These are phyloP conservation scores for Hippocampus zosterae DNA, from an alignment of 2,113 vertebrate species.

Conservation along the genomic window DNA sequence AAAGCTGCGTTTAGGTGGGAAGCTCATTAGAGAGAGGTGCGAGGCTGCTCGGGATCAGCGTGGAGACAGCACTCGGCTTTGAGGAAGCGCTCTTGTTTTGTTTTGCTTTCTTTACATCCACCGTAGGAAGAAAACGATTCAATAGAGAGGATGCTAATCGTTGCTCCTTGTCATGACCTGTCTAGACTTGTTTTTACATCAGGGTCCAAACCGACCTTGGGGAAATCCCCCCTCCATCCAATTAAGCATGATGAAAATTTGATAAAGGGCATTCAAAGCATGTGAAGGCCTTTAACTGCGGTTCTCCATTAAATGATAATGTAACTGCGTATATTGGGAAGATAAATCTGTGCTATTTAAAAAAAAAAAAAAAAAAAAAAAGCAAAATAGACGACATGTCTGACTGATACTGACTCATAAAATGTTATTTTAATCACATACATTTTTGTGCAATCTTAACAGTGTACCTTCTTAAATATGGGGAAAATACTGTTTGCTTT, in stretches of 20 bases:
- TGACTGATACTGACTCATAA: no score
- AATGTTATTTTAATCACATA: no score
- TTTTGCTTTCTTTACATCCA: slow-evolving; percentile 14
- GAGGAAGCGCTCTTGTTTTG: slow-evolving; percentile 4
- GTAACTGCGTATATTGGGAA: no score
- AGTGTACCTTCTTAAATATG: background rate
- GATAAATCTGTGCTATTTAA: no score
- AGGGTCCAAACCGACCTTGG: background rate
- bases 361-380: no score
- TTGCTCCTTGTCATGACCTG: background rate
- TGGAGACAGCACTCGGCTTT: slow-evolving; percentile 33
- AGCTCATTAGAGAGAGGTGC: slow-evolving; percentile 50
- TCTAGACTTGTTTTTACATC: background rate
- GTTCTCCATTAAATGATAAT: background rate
- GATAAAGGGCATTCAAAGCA: background rate
- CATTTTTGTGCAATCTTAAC: background rate
- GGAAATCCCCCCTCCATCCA: background rate
- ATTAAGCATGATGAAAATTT: background rate
- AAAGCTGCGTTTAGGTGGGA: slow-evolving; percentile 38
- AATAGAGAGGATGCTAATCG: background rate
- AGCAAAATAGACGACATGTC: no score
- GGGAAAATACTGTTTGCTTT: no score
- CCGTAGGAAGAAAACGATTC: background rate
- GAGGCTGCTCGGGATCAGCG: slow-evolving; percentile 27
- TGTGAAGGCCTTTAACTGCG: background rate